Base-by-base conservation (phyloP, 2,113 vertebrate genomes). In the Pogonocichla stellata region DNA sequence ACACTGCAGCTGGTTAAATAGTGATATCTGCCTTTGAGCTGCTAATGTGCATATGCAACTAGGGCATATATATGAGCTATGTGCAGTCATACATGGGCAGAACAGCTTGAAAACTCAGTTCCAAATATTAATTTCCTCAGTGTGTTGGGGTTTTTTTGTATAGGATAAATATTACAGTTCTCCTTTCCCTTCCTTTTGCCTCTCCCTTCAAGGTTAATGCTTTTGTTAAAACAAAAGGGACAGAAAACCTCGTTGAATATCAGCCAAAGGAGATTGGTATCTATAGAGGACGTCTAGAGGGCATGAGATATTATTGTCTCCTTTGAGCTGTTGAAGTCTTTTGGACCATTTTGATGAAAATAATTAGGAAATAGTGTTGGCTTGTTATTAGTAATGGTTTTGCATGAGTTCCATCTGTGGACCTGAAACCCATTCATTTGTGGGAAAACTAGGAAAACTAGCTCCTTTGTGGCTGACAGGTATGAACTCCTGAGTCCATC, bases 211-310 rank as follows among this genome's bases (percentile, higher is more conserved):
- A 96, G 92, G 86, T 96, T 96, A 94, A 80, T 79, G 51, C 71
- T 96, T 96, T 95, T 57, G 28, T 60, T 93, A 93, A 95, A 57
- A 90, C 86, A 86, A 94, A 94, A 93, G 71, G 58, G 90, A 83
- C 51, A 93, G 75, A 95, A 96, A 96, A 81, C 33, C 43, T 90
- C 6, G 1, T 48, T 90, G 71, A 70, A n/a, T 86, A 96, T 64
- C 69, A 81, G 83, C 82, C 91, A 84, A 79, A 60, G 71, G 72
- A 84, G 80, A 88, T 86, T 34, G 66, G 53, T 84, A 92, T 95
- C 86, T 64, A 8, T 10, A 79, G 73, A 94, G 94, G 94, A 95
- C 31, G 0, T 71, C 93, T 93, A 94, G 93, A 95, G 86, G 86
- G 69, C 69, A 28, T 20, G n/a, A 3, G 31, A 86, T 95, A 86